Evolutionary conservation across 2,797 vertebrate species (phyloP), one percentile per base, ranked within the genome.

Genomic region (Pelodytes ibericus): DNA sequence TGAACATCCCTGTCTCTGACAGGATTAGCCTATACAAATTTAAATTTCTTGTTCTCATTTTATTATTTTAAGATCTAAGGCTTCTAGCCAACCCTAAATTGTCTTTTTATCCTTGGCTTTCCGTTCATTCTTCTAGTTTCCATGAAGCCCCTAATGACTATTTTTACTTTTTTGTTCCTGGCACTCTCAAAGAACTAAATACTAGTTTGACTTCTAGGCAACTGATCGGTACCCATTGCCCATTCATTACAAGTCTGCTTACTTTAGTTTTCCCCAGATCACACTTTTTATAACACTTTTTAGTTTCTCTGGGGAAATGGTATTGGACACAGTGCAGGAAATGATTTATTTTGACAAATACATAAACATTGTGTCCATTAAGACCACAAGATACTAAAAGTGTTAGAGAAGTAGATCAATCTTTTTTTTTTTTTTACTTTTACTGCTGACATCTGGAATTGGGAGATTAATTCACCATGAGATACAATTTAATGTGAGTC

Each of bases 131-230:
- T 86, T 87, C 75, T 79, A 81, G 76, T 83, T 89, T 88, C 85
- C 85, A 87, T 88, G 87, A 91, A 90, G 31, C 82, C 86, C 80
- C 80, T 89, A 91, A 90, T 90, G 87, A 87, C 85, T 82, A 74
- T 89, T 89, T 84, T 83, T 86, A 79, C 82, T 62, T 83, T 89
- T 90, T 83, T 87, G 75, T 86, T 88, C 82, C 88, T 89, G 87
- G 82, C 84, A 83, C 76, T 82, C 80, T 77, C 65, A 83, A 83
- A 84, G 75, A 82, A 82, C 77, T 88, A 90, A 92, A 86, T 85
- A 82, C 58, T 71, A 67, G 81, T 86, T 87, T 89, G 83, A 87
- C 79, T 87, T 88, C 77, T 80, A 66, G 83, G 78, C 76, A 88
- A 86, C 82, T 81, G 82, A 84, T 87, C 77, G 31, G 68, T 53